Evolutionary conservation across 2,113 vertebrate genomes (phyloP), one percentile per base, ranked within the genome.

Genomic region (Tragelaphus scriptus): DNA sequence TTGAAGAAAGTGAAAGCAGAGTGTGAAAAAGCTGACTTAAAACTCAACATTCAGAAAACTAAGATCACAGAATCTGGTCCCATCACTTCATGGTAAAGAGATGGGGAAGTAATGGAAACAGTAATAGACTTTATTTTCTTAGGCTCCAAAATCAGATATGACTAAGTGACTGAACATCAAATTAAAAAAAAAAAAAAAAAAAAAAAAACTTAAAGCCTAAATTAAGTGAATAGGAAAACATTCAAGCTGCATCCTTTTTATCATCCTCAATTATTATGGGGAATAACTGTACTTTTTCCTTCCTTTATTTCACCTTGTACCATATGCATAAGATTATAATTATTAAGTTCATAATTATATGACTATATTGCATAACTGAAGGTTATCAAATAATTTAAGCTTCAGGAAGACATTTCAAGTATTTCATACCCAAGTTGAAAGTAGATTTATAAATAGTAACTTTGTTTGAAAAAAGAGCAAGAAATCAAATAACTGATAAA

Each of bases 321-420:
- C 1, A 10, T 56, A 77, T 47, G 44, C 6, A 6, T 32, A 11
- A 36, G 49, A 55, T 88, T 91, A 91, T 49, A 19, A 25, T 25
- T 71, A 93, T 91, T 21, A 30, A 68, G 49, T 23, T 49, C 30
- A 77, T 93, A 61, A 71, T 98, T 90, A 86, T 21, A 82, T 84
- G 21, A 82, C 89, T 65, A 85, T 21, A 75, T 28, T 32, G 0
- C 26, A 19, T 92, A 94, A 25, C 61, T 90, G 30, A 32, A 82
- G 36, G 23, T 8, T 49, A 44, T 68, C 40, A 82, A 0, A 77
- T 92, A 92, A 63, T 2, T 14, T 81, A 1, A 19, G 3, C 21
- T 30, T 9, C 7, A 88, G 56, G n/a, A 87, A 85, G 5, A 85
- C 91, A 4, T 40, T 71, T 53, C 63, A 53, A 58, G 11, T 94